Base-by-base conservation (phyloP, 2,113 vertebrate species). In the Atractosteus spatula region DNA sequence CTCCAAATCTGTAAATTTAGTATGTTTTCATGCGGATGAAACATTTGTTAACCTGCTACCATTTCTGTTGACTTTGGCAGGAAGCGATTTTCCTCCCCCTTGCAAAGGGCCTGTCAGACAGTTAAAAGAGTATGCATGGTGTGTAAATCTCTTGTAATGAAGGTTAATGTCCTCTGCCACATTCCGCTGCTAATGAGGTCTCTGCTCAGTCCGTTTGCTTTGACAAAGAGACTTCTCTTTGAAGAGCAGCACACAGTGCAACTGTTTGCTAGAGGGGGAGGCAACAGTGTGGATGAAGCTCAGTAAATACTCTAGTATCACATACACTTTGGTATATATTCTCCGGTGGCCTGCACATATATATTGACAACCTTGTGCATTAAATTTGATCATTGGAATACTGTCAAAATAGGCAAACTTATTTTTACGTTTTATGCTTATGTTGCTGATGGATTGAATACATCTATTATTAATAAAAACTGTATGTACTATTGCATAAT, bases 141-240 rank as follows among this genome's bases (percentile, higher is more conserved):
- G 70, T 51, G 68, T 55, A 67, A 44, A 71, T 77, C 74, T 72
- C 70, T 54, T 65, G 76, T 55, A 74, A 73, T 68, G 56, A 70
- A 72, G 68, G 75, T 68, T 45, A 56, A 42, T 56, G 29, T 55
- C 71, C 69, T 47, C 59, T 77, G 74, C 81, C 71, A 66, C 87
- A 90, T 89, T 90, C 88, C 77, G 81, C 56, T 71, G 62, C 84
- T 88, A 90, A 89, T 87, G 83, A 89, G 81, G 63, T 57, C 68
- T 66, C 70, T 47, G n/a, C 29, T 6, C 63, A 4, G 71, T 13
- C 47, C 61, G 66, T 74, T 74, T 74, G 68, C 45, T 57, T 62
- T 54, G 17, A 62, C 68, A 41, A 29, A 62, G 13, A 43, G 13
- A 41, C 44, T 42, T 16, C 54, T 13, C 42, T 68, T 68, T 68